Evolutionary conservation across 92 coral and sea anemone genomes (phyloP).

Genomic region (Heliopora coerulea): DNA sequence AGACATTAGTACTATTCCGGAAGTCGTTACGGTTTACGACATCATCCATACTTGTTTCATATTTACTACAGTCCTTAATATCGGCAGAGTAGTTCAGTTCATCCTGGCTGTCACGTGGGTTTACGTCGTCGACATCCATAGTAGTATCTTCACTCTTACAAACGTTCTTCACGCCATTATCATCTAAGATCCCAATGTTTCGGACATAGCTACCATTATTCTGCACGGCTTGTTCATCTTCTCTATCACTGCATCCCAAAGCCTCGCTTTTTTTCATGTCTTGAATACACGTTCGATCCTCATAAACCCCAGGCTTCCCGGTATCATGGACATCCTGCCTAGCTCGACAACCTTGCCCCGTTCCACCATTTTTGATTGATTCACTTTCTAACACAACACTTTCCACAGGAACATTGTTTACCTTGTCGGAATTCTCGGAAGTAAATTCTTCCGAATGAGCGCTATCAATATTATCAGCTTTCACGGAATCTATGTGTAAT

Average conservation of each 20-base stretch:
- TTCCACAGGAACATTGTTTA: no score
- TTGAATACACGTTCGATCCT: neutral
- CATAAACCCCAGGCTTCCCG: neutral
- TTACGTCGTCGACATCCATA: neutral
- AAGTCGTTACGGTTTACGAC: neutral
- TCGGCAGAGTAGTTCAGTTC: neutral
- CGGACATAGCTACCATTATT: neutral
- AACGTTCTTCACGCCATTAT: neutral
- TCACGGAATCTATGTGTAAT: neutral
- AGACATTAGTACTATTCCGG: neutral
- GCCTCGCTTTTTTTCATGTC: neutral
- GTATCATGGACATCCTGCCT: no score
- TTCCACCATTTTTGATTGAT: no score
- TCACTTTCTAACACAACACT: no score
- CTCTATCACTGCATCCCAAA: neutral
- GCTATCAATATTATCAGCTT: neutral
- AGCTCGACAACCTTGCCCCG: no score
- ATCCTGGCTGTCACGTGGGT: neutral
- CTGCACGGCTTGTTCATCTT: no score
- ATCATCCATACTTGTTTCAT: neutral
- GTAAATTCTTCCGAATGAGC: no score
- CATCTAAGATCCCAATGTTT: neutral
- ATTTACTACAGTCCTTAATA: neutral
- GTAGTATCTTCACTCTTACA: neutral
- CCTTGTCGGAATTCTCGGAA: no score